Evolutionary conservation across 2,797 vertebrate species (phyloP), one percentile per base, ranked within the genome.

Genomic region (Fundulus diaphanus): DNA sequence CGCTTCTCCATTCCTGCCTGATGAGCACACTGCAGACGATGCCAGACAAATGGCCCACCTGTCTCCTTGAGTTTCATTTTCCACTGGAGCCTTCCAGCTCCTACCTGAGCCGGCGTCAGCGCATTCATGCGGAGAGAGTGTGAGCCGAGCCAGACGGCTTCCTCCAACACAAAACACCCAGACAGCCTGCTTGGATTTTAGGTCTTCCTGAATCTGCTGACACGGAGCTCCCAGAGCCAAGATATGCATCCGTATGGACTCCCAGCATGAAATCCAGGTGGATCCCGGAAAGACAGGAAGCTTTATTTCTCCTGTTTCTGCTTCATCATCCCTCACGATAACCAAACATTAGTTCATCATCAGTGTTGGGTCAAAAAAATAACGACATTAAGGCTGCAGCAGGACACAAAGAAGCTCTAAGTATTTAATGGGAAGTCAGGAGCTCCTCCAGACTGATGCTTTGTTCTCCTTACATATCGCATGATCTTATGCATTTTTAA

Each of bases 61-160:
- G 78, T 76, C 88, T 92, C 75, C 88, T 93, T 87, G 0, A 68
- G 89, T 93, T 94, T 93, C 87, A 91, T 93, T 93, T 93, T 93
- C 92, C 91, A 83, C 85, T 71, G 71, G 5, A 79, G 73, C 29
- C 70, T 57, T 76, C 68, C 78, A 80, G 69, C 52, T 44, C 70
- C 22, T 66, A 72, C 68, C 77, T 79, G 77, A 73, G 77, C 83
- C 33, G 40, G 12, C 80, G 77, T 82, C 79, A 37, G 31, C 54
- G 79, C 77, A 82, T 86, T 90, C 84, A 88, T 7, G 74, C 52
- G 63, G 67, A 79, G 49, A 65, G 67, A n/a, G 35, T 48, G 18
- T 5, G 37, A 29, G 77, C 33, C 40, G 37, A 7, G 46, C 76
- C 48, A 11, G 24, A 44, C 71, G 24, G 59, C 77, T 51, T 63